Percentiles rank a stretch among this genome's conserved stretches.
Conservation (phyloP, 2,888 invertebrate genomes). For the Hedychridium roseum region DNA sequence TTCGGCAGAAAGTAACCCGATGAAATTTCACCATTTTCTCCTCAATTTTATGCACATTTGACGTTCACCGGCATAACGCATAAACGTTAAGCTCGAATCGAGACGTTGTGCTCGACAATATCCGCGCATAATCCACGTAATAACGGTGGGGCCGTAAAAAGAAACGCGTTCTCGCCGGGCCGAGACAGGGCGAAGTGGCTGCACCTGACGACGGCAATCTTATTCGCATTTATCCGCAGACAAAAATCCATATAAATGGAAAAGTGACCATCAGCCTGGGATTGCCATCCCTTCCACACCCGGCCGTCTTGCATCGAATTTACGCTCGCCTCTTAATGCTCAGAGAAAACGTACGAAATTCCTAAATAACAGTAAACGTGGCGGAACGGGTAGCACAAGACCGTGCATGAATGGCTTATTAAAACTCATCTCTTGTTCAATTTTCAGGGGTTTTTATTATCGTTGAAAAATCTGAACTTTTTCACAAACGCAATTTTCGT, state of each 20-base stretch:
- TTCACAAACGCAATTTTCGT: not conserved
- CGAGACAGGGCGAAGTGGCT: not conserved
- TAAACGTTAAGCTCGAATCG: too few relatives aligned
- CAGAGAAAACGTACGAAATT: too few relatives aligned
- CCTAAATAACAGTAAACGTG: too few relatives aligned
- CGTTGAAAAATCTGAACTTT: not conserved
- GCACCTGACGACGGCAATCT: slow-evolving; percentile 18
- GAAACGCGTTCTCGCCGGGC: not conserved
- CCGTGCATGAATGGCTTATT: too few relatives aligned
- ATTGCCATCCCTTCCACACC: not conserved
- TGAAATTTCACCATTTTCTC: too few relatives aligned
- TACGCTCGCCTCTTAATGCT: not conserved
- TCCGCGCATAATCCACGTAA: slow-evolving; percentile 9
- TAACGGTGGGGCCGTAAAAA: slow-evolving; percentile 7
- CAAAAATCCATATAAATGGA: slow-evolving; percentile 1
- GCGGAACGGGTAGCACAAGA: too few relatives aligned
- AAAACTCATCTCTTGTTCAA: too few relatives aligned
- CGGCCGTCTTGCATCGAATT: not conserved
- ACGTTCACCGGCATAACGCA: too few relatives aligned
- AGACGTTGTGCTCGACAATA: too few relatives aligned
- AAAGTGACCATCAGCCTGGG: slow-evolving; percentile 3
- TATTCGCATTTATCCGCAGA: slow-evolving; percentile 1
- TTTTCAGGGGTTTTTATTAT: too few relatives aligned
- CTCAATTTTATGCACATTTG: too few relatives aligned
- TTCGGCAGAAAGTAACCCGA: too few relatives aligned